Evolutionary conservation across 2,797 vertebrate species (phyloP), one percentile per base, ranked within the genome.

Genomic region (Phataginus tetradactyla): DNA sequence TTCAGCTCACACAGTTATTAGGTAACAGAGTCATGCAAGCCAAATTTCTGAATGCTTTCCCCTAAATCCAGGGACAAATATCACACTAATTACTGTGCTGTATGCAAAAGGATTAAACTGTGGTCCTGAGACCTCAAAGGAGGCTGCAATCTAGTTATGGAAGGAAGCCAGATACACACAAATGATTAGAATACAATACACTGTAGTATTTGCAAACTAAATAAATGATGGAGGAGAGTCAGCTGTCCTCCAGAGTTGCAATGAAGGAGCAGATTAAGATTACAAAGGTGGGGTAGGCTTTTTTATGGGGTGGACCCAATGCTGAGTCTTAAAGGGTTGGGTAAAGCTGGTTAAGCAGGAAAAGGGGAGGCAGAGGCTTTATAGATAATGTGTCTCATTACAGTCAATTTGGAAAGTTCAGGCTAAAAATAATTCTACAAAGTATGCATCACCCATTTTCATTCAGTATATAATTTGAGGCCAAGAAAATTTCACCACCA

Each of bases 61-160:
- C 39, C 69, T 88, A 95, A 92, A 92, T 92, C 88, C 88, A 96
- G 61, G 69, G 79, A 69, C 92, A 97, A 96, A 94, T 37, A 92
- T 89, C 61, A 84, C 1, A 3, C 88, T 96, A 92, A 98, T 96
- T 88, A 92, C 74, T 72, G 32, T 72, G 78, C n/a, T 71, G 64
- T 92, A 80, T 90, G 78, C 85, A 92, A 86, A 97, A 68, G 90
- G 94, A 94, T 95, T 97, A 94, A 83, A 95, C 92, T 64, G 29
- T 7, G 78, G 91, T 97, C 69, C 53, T 81, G 81, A 91, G 53
- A 79, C 85, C 81, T 66, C 63, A 13, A 29, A 96, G 87, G 74
- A 97, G 64, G 37, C 18, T 93, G 14, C 57, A 39, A 77, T 64
- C 93, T 86, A 86, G 74, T 75, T 77, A 79, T 39, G 78, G 77